Base-by-base conservation (phyloP, 2,888 invertebrate genomes). In the Allolobophora icterica region DNA sequence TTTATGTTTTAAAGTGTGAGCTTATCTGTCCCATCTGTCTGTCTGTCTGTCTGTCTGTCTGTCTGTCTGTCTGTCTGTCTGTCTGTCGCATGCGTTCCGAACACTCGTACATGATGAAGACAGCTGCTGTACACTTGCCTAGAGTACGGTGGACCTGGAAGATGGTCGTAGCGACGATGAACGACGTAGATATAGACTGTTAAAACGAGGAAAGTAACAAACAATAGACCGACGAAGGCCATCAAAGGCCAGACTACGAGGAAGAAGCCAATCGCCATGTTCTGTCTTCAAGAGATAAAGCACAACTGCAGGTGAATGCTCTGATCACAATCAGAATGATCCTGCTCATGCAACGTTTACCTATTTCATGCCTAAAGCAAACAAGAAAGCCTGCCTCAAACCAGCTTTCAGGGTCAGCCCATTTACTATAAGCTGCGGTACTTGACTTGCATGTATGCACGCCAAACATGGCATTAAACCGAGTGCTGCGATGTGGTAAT, bases 251-350 rank as follows among this genome's bases (percentile, higher is more conserved):
- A 71, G 11, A 71, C 71, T 8, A 71, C 71, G n/a, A 71, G n/a
- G 71, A 71, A n/a, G 71, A 71, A n/a, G n/a, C 71, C 71, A 71
- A 71, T 71, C 71, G 71, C n/a, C 71, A 71, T 71, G 30, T 71
- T n/a, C 1, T 71, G 1, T 71, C n/a, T n/a, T n/a, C 71, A 3
- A 11, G 1, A 52, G n/a, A 11, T n/a, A 30, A 30, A 11, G n/a
- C 71, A 71, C 71, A 71, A 71, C 71, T 24, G 52, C 17, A 71
- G 42, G 11, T n/a, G n/a, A n/a, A 71, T 30, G 71, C 17, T n/a
- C n/a, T 11, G 30, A 71, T 71, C n/a, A 71, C 71, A 71, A 71
- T 0, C 71, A 71, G 71, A 71, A 71, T n/a, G n/a, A n/a, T n/a
- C 30, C 1, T n/a, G 30, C 30, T 6, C 30, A 30, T n/a, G 11